Percentiles rank a stretch among this genome's conserved stretches.
Evolutionary conservation across 1,140 invertebrate genomes (phyloP).

Genomic region (Ectropis grisescens): DNA sequence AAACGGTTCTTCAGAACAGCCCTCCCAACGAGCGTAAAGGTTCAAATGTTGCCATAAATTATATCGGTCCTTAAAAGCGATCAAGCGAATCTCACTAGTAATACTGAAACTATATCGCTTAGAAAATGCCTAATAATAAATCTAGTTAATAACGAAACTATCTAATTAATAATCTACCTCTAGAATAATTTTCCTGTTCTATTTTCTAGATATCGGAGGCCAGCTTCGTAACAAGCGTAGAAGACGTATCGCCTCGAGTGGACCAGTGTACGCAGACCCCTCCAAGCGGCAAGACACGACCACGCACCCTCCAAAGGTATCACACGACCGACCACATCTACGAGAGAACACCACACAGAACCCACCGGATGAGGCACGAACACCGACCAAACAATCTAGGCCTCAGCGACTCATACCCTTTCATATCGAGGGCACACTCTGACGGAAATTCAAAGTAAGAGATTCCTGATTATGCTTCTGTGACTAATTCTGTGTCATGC

Average conservation of each 20-base stretch:
- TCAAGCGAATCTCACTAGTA: too few relatives aligned
- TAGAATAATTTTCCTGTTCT: neutral
- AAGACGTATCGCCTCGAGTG: conserved; percentile 33
- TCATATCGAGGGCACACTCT: conserved; percentile 42
- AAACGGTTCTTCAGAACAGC: too few relatives aligned
- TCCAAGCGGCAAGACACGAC: conserved; percentile 40
- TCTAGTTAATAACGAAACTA: too few relatives aligned
- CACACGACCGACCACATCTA: conserved; percentile 58
- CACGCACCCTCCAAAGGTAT: conserved; percentile 48
- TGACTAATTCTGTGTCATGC: too few relatives aligned
- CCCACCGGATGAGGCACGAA: conserved; percentile 28
- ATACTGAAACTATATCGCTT: too few relatives aligned
- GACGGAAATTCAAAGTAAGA: conserved; percentile 49
- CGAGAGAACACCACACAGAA: conserved; percentile 33
- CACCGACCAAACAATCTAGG: conserved; percentile 40
- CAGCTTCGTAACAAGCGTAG: conserved; percentile 56
- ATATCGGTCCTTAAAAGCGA: too few relatives aligned
- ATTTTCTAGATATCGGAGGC: conserved; percentile 52
- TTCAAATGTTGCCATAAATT: too few relatives aligned
- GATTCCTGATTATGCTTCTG: too few relatives aligned
- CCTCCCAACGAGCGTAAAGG: too few relatives aligned
- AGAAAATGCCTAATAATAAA: too few relatives aligned
- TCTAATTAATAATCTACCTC: too few relatives aligned
- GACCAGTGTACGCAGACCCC: conserved; percentile 62
- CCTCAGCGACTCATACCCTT: conserved; percentile 40